A percentile compares a stretch with the other conserved stretches of the same genome.
Conservation (phyloP, 2,797 vertebrate species). For the Tapirus indicus region DNA sequence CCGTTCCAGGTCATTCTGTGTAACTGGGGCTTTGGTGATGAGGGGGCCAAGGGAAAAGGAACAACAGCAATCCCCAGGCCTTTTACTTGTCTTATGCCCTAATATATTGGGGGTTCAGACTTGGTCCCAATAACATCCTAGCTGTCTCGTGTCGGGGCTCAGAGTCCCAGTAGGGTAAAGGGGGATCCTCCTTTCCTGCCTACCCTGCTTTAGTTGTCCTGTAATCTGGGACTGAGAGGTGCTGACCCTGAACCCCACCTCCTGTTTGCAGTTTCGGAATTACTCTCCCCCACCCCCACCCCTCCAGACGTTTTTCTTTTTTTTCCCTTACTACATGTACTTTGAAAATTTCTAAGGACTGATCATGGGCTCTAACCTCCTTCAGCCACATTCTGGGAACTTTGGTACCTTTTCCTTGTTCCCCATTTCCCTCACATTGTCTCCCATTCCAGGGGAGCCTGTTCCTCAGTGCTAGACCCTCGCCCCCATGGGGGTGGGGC, state of each 20-base stretch:
- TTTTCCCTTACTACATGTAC: neutral
- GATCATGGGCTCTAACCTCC: neutral
- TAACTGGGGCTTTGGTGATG: slow-evolving; percentile 36
- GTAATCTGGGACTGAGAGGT: neutral
- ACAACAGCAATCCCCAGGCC: neutral
- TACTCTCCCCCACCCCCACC: neutral
- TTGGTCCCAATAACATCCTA: neutral
- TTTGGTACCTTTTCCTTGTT: neutral
- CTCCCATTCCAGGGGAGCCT: neutral
- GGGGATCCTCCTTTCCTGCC: neutral
- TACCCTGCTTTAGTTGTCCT: neutral
- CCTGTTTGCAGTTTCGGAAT: slow-evolving; percentile 11
- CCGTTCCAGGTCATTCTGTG: slow-evolving; percentile 67
- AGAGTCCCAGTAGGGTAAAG: neutral
- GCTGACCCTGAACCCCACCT: neutral
- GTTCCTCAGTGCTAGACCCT: neutral
- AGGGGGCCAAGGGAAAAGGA: slow-evolving; percentile 24
- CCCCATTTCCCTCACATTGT: neutral
- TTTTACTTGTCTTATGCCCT: slow-evolving; percentile 40
- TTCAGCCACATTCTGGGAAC: slow-evolving; percentile 47
- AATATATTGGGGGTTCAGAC: slow-evolving; percentile 33
- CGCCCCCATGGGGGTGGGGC: neutral
- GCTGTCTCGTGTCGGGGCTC: neutral
- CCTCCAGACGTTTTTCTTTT: neutral
- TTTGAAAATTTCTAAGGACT: neutral